A percentile compares a stretch with the other conserved stretches of the same genome.
Evolutionary conservation across 2,797 vertebrate genomes (phyloP).

Genomic region (Salarias fasciatus): DNA sequence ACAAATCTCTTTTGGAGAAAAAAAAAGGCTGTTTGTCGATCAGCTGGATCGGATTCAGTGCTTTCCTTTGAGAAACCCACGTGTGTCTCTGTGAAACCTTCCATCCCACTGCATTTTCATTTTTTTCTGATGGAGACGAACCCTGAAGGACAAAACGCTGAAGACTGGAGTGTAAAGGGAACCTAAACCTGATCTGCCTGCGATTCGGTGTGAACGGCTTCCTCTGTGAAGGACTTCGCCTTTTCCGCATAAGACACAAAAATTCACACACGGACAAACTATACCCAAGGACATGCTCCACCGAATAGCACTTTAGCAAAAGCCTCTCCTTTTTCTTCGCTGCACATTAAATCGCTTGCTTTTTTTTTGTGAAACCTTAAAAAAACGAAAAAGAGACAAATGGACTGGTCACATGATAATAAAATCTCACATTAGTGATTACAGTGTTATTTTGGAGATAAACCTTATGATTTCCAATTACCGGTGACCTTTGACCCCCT

Average conservation of each 20-base stretch:
- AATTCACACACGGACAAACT: conserved; percentile 57
- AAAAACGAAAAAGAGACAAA: background rate
- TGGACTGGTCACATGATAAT: background rate
- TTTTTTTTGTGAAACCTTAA: conserved; percentile 3
- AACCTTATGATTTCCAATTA: background rate
- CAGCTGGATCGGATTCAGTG: conserved; percentile 19
- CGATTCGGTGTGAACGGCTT: conserved; percentile 26
- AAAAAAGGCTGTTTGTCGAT: too few species aligned
- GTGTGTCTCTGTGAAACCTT: conserved; percentile 13
- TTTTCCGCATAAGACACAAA: conserved; percentile 40
- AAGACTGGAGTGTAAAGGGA: conserved; percentile 38
- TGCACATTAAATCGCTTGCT: conserved; percentile 13
- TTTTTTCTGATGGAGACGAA: conserved; percentile 24
- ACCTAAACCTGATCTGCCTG: conserved; percentile 19
- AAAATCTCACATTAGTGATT: too few species aligned
- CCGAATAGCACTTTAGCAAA: conserved; percentile 52
- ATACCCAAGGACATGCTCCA: conserved; percentile 60
- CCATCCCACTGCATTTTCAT: background rate
- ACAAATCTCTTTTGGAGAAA: conserved; percentile 23
- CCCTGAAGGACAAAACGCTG: conserved; percentile 36
- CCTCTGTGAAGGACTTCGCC: conserved; percentile 22
- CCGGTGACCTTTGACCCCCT: conserved; percentile 21
- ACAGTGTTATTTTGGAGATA: too few species aligned
- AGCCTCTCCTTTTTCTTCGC: conserved; percentile 5
- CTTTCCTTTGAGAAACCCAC: conserved; percentile 10